Percentiles rank a stretch among this genome's conserved stretches.
Conservation (phyloP, 2,113 vertebrate species). For the Chelonoidis abingdonii region DNA sequence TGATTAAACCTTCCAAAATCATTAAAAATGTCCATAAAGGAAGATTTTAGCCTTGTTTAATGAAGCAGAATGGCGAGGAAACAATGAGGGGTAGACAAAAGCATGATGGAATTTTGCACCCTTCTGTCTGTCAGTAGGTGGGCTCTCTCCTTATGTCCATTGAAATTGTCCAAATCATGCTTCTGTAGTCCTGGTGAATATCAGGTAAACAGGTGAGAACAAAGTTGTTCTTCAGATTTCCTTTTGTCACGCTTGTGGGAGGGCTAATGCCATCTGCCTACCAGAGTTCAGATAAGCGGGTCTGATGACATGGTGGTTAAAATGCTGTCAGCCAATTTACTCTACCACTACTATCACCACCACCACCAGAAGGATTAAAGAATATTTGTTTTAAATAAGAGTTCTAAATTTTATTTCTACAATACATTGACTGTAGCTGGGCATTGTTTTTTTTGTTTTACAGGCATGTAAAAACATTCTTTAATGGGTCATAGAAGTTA, state of each 20-base stretch:
- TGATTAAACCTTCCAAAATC: background rate
- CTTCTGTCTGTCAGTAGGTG: background rate
- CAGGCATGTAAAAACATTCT: background rate
- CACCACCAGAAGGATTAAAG: background rate
- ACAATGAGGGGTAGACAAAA: background rate
- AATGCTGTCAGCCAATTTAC: background rate
- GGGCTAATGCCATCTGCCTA: background rate
- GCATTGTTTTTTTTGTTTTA: background rate
- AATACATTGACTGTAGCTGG: background rate
- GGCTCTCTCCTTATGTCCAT: background rate
- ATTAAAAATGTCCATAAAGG: background rate
- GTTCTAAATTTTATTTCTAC: background rate
- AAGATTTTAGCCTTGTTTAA: background rate
- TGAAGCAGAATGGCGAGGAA: background rate
- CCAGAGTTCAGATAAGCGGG: background rate
- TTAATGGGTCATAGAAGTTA: background rate
- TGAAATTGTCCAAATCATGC: background rate
- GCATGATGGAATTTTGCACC: background rate
- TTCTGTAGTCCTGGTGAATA: background rate
- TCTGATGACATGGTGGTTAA: background rate
- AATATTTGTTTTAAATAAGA: background rate
- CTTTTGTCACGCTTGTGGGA: background rate
- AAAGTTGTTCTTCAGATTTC: background rate
- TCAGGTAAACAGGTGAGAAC: background rate
- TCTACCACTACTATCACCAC: background rate